Evolutionary conservation across 1,140 invertebrate genomes (phyloP).

Genomic region (Bathynomus jamesi): DNA sequence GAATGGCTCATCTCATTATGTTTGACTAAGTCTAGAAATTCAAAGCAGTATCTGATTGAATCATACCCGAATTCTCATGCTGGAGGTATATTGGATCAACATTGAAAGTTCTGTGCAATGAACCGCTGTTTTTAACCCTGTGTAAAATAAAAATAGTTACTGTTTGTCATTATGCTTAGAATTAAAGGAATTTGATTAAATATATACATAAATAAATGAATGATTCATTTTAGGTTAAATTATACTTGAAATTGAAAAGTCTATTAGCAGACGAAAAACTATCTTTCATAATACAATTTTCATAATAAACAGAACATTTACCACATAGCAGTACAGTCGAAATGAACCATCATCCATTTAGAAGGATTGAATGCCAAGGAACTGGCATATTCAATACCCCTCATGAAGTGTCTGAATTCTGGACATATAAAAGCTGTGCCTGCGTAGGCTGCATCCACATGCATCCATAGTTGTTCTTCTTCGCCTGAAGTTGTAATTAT

Average conservation of each 20-base stretch:
- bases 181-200: too few species aligned
- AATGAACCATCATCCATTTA: constrained; percentile 97
- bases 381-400: constrained; percentile 79
- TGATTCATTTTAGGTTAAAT: too few species aligned
- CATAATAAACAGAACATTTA: too few species aligned
- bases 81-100: constrained; percentile 51
- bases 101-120: constrained; percentile 80
- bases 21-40: too few species aligned
- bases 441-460: constrained; percentile 88
- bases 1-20: too few species aligned
- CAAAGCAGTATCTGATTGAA: too few species aligned
- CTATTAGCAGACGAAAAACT: too few species aligned
- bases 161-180: background rate
- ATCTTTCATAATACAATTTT: too few species aligned
- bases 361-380: constrained; percentile 94
- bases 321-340: constrained; percentile 97
- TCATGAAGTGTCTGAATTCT: constrained; percentile 77
- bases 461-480: constrained; percentile 67
- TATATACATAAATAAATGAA: too few species aligned
- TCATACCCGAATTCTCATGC: constrained; percentile 78
- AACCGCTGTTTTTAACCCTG: constrained; percentile 85
- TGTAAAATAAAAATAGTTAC: constrained; percentile 38
- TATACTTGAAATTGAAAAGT: too few species aligned
- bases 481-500: too few species aligned
- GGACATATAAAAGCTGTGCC: constrained; percentile 91